Evolutionary conservation across 2,113 vertebrate genomes (phyloP).

Genomic region (Thymallus thymallus): DNA sequence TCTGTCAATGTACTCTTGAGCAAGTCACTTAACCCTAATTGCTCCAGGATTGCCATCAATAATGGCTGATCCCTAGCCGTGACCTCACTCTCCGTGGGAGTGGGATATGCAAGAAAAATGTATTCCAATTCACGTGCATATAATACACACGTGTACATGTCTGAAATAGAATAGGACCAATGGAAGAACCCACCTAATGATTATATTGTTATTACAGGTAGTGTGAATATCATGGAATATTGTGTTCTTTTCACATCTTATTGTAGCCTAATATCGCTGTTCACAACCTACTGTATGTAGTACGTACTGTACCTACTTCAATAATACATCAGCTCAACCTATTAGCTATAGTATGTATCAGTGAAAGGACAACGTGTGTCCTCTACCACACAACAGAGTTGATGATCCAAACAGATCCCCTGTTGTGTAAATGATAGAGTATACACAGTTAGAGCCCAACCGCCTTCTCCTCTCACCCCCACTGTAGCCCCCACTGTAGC

Average conservation of each 20-base stretch:
- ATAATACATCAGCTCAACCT: neutral
- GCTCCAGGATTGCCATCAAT: too few species aligned
- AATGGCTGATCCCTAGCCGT: too few species aligned
- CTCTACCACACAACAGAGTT: neutral
- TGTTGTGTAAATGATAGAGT: conserved; percentile 20
- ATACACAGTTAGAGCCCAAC: conserved; percentile 24
- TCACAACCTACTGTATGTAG: conserved; percentile 5
- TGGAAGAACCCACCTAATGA: too few species aligned
- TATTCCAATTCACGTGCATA: too few species aligned
- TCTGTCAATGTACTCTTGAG: neutral
- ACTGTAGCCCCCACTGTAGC: neutral
- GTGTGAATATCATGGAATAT: neutral
- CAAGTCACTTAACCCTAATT: neutral
- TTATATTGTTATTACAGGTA: too few species aligned
- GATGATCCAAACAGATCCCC: conserved; percentile 23
- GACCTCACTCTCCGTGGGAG: too few species aligned
- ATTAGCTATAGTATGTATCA: conserved; percentile 20
- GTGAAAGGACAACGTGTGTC: neutral
- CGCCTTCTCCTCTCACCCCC: conserved; percentile 19
- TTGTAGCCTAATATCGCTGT: neutral
- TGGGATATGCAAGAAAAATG: too few species aligned
- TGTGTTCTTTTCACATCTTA: neutral
- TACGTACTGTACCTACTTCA: neutral
- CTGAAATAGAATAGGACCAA: too few species aligned
- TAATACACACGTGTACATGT: neutral